phyloP scores from a whole-genome alignment of 1,140 invertebrate species.

The Drosophila neocordata region DNA sequence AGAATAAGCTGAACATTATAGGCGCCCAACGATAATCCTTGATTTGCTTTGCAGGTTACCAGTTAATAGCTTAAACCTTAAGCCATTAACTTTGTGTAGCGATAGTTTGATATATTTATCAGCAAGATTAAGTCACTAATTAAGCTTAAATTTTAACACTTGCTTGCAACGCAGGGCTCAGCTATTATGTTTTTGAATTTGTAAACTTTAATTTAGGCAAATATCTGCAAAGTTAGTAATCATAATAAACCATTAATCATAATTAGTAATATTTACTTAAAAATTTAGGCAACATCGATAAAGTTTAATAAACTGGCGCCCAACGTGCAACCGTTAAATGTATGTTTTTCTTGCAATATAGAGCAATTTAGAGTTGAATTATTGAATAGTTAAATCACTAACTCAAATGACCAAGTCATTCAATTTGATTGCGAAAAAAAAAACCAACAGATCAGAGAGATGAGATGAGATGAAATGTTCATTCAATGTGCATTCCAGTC shows the following conservation, averaged over 20 bases:
- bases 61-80: no score
- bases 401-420: neutral
- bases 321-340: neutral
- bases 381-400: neutral
- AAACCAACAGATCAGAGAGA: neutral
- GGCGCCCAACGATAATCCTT: no score
- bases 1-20: no score
- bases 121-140: no score
- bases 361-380: neutral
- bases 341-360: constrained; percentile 2
- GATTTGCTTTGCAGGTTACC: no score
- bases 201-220: neutral
- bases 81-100: no score
- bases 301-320: neutral
- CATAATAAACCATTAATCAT: constrained; percentile 6
- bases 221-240: constrained; percentile 26
- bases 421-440: constrained; percentile 9
- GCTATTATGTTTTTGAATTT: neutral
- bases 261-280: constrained; percentile 8
- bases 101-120: no score
- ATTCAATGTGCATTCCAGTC: constrained; percentile 31
- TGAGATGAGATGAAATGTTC: constrained; percentile 6
- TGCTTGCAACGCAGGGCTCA: neutral
- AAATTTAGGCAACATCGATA: neutral
- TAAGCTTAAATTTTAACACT: neutral